Evolutionary conservation across 2,888 invertebrate genomes (phyloP), one percentile per base, ranked within the genome.

Genomic region (Buathra laborator): DNA sequence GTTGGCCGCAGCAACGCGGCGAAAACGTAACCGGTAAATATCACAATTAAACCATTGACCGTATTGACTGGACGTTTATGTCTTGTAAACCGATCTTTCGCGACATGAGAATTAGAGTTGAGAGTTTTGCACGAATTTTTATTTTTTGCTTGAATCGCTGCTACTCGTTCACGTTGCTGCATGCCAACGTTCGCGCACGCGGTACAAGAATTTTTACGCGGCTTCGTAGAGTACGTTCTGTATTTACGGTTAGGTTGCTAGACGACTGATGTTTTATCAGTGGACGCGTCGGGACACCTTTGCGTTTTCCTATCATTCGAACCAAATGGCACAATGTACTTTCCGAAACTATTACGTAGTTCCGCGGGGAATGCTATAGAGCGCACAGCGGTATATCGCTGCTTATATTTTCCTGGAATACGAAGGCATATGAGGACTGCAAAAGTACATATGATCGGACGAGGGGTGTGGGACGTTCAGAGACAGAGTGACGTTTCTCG

Each of bases 1-100:
- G 96, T 94, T 96, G 96, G 96, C 95, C 95, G 92, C 94, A 94
- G 89, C 95, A 95, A 94, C 94, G 95, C 92, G 95, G 95, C 94
- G 96, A 96, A 94, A 96, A 95, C 95, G 95, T 93, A 91, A 93
- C 93, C 92, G 94, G 94, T 94, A 94, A 94, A 93, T 93, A 94
- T 92, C 2, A 66, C 14, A 37, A 74, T 70, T 72, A 68, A 72
- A 70, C 1, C 14, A 68, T 51, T 16, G 16, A 3, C n/a, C 68
- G 51, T 53, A 12, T 19, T 19, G 29, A 37, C 44, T 66, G 32
- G 2, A 14, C 7, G 56, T 37, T 37, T 37, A 37, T 9, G 37
- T 9, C 37, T 37, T 9, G 0, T 9, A 37, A 37, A 37, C 1
- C 6, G 37, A 37, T 37, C 37, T 37, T 5, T 37, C 37, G 37